Evolutionary conservation across 2,888 invertebrate genomes (phyloP).

Genomic region (Pammene aurita): DNA sequence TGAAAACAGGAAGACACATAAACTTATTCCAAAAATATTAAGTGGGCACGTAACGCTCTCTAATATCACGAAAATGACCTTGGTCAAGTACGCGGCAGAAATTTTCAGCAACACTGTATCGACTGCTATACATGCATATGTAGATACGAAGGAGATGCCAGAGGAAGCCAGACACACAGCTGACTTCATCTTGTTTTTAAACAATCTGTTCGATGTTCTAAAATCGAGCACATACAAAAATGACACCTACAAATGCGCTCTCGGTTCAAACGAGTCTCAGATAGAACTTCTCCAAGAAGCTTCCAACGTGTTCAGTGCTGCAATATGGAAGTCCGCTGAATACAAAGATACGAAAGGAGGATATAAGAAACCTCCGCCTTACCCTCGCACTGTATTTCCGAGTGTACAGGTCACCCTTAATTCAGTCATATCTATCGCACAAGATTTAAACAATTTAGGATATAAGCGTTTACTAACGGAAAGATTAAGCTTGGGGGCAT

Average conservation of each 20-base stretch:
- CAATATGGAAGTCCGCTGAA: not conserved
- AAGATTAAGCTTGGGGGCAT: slow-evolving; percentile 14
- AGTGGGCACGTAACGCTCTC: slow-evolving; percentile 7
- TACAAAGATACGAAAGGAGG: not conserved
- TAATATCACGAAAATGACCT: not conserved
- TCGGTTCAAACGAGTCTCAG: slow-evolving; percentile 21
- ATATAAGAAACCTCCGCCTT: not conserved
- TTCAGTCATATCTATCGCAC: slow-evolving; percentile 17
- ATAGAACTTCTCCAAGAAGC: slow-evolving; percentile 17
- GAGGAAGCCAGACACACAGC: slow-evolving; percentile 25
- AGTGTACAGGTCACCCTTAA: slow-evolving; percentile 15
- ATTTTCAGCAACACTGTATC: slow-evolving; percentile 22
- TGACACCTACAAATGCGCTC: slow-evolving; percentile 23
- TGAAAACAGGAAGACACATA: slow-evolving; percentile 10
- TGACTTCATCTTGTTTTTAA: slow-evolving; percentile 18
- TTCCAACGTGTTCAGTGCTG: slow-evolving; percentile 4
- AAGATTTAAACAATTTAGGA: slow-evolving; percentile 13
- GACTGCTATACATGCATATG: slow-evolving; percentile 17
- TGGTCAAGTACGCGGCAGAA: slow-evolving; percentile 8
- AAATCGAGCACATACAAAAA: slow-evolving; percentile 28
- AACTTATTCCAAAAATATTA: slow-evolving; percentile 19
- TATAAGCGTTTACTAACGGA: slow-evolving; percentile 23
- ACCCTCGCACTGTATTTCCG: not conserved
- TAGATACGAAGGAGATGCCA: slow-evolving; percentile 15
- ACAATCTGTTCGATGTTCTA: slow-evolving; percentile 24